Percentiles rank a stretch among this genome's conserved stretches.
These are phyloP conservation scores for Pardalotus punctatus DNA, from an alignment of 2,113 vertebrate genomes.

Conservation along the genomic window DNA sequence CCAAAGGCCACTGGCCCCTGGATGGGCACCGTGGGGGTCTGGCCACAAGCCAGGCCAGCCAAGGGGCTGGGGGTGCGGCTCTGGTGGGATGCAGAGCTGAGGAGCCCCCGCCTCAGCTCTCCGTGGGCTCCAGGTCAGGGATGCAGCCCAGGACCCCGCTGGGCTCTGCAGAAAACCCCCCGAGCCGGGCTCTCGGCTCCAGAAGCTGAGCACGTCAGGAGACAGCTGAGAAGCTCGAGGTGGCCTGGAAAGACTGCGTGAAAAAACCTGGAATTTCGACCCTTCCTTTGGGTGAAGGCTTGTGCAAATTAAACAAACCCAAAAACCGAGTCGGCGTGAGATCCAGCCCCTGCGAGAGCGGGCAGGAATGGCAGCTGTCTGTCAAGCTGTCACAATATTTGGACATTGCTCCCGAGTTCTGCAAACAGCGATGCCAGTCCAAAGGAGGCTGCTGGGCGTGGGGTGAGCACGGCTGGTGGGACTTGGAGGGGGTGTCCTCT, in stretches of 20 bases:
- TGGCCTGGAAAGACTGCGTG: rapidly evolving
- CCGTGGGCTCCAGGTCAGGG: no score
- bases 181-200: no score
- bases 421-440: rapidly evolving
- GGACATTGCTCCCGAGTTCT: background rate
- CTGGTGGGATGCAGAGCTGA: background rate
- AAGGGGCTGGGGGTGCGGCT: background rate
- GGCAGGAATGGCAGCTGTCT: background rate
- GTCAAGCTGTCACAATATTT: background rate
- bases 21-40: rapidly evolving
- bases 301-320: background rate
- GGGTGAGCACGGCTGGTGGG: background rate
- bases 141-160: no score
- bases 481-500: background rate
- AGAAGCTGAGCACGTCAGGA: no score
- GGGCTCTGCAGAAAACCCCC: no score
- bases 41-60: background rate
- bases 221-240: background rate
- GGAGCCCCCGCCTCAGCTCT: no score
- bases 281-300: background rate
- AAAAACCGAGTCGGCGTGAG: background rate
- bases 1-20: rapidly evolving
- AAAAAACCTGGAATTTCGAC: background rate
- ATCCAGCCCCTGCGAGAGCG: background rate
- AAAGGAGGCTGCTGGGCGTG: rapidly evolving